A percentile compares a stretch with the other conserved stretches of the same genome.
phyloP scores from a whole-genome alignment of 2,113 vertebrate species.

The Ploceus nigricollis region DNA sequence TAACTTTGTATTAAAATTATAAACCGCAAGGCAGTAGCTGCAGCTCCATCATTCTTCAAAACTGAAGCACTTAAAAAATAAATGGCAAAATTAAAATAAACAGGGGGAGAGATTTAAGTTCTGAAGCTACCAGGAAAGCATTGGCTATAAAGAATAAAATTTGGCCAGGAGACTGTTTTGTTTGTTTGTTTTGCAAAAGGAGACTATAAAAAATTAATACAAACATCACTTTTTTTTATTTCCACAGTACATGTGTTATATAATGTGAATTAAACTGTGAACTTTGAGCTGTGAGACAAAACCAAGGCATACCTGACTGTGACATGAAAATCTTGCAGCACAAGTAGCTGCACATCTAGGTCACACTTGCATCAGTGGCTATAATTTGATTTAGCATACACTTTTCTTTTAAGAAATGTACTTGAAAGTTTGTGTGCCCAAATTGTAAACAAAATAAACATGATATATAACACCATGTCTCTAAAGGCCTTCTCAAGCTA shows the following conservation, averaged over 20 bases:
- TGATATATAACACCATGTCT: not conserved
- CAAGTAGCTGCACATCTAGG: not conserved
- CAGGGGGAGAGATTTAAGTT: not conserved
- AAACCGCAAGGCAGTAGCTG: not conserved
- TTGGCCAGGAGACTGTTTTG: not conserved
- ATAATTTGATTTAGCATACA: not conserved
- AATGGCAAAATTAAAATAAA: not conserved
- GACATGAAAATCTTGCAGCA: not conserved
- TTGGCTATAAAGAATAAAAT: not conserved
- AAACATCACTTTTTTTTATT: not conserved
- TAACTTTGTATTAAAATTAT: not conserved
- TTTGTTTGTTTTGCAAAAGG: not conserved
- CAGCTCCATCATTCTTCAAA: not conserved
- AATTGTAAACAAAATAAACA: not conserved
- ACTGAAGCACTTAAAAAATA: not conserved
- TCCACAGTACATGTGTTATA: not conserved
- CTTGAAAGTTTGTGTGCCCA: not conserved
- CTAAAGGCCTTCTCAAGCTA: not conserved
- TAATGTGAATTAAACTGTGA: not conserved
- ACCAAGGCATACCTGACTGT: not conserved
- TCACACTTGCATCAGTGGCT: not conserved
- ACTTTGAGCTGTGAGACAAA: not conserved
- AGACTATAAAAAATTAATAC: not conserved
- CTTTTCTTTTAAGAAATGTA: not conserved
- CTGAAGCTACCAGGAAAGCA: not conserved